These are phyloP conservation scores for Cephus spinipes DNA, from an alignment of 2,888 invertebrate genomes.

Conservation along the genomic window DNA sequence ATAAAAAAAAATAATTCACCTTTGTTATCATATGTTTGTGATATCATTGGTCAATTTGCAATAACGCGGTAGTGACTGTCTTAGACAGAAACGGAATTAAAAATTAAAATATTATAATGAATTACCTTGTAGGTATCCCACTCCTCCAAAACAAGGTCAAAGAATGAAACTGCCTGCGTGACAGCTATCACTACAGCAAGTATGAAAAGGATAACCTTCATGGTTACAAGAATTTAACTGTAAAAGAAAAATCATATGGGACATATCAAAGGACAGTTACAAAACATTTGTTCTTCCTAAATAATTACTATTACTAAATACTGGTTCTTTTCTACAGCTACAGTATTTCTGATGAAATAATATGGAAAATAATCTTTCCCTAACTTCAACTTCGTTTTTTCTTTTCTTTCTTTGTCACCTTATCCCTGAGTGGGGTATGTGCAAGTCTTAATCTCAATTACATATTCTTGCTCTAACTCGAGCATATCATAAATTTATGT, in stretches of 20 bases:
- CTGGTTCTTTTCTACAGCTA: background rate
- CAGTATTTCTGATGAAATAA: background rate
- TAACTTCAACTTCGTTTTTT: background rate
- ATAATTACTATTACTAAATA: background rate
- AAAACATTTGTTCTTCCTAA: background rate
- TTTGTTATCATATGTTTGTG: background rate
- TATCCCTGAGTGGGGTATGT: too few relatives aligned
- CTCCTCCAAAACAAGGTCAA: constrained; percentile 80
- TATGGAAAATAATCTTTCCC: background rate
- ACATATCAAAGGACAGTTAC: background rate
- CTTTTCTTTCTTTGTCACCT: too few relatives aligned
- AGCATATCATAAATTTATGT: too few relatives aligned
- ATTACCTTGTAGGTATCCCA: constrained; percentile 83
- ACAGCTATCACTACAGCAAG: constrained; percentile 69
- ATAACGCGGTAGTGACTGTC: background rate
- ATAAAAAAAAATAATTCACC: background rate
- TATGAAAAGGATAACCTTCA: constrained; percentile 65
- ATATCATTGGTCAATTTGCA: background rate
- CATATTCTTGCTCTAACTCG: too few relatives aligned
- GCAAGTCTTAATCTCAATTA: background rate
- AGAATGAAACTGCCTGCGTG: constrained; percentile 76
- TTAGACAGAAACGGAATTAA: background rate
- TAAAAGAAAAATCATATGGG: constrained; percentile 19
- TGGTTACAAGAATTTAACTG: constrained; percentile 32
- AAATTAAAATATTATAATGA: background rate